Conservation (phyloP, 2,113 vertebrate species). For the Vidua chalybeata region DNA sequence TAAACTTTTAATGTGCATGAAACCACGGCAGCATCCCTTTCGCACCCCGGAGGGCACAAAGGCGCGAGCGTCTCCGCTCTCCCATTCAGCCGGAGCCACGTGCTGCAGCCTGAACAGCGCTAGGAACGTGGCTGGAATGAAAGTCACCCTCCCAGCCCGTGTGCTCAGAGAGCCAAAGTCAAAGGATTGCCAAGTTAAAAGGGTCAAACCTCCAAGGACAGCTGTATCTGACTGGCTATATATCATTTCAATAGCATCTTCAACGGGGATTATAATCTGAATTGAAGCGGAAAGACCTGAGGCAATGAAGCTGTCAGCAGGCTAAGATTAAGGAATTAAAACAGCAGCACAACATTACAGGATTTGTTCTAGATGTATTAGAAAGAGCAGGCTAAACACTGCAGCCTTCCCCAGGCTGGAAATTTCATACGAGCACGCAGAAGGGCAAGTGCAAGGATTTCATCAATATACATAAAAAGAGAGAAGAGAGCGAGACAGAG, state of each 20-base stretch:
- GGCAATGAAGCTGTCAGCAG: constrained; percentile 76
- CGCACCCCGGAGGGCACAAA: constrained; percentile 25
- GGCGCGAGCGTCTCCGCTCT: constrained; percentile 16
- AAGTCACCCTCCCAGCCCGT: constrained; percentile 22
- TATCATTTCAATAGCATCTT: constrained; percentile 72
- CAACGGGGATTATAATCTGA: constrained; percentile 76
- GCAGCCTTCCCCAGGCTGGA: constrained; percentile 22
- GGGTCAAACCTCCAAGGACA: constrained; percentile 74
- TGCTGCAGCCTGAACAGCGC: constrained; percentile 41
- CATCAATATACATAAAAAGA: constrained; percentile 50
- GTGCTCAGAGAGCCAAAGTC: constrained; percentile 25
- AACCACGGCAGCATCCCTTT: not conserved
- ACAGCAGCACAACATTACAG: constrained; percentile 62
- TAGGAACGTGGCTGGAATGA: constrained; percentile 65
- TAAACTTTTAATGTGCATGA: constrained; percentile 40
- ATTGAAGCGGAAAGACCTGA: constrained; percentile 73
- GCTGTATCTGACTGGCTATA: constrained; percentile 56
- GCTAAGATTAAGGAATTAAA: constrained; percentile 77
- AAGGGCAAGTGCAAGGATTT: constrained; percentile 59
- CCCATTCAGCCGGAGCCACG: constrained; percentile 33
- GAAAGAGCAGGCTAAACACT: constrained; percentile 29
- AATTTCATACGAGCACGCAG: constrained; percentile 25
- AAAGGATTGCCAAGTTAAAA: constrained; percentile 52
- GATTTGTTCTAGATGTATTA: constrained; percentile 62
- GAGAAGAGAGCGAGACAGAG: constrained; percentile 9